Evolutionary conservation across 2,113 vertebrate species (phyloP), one percentile per base, ranked within the genome.

Genomic region (Leptosomus discolor): DNA sequence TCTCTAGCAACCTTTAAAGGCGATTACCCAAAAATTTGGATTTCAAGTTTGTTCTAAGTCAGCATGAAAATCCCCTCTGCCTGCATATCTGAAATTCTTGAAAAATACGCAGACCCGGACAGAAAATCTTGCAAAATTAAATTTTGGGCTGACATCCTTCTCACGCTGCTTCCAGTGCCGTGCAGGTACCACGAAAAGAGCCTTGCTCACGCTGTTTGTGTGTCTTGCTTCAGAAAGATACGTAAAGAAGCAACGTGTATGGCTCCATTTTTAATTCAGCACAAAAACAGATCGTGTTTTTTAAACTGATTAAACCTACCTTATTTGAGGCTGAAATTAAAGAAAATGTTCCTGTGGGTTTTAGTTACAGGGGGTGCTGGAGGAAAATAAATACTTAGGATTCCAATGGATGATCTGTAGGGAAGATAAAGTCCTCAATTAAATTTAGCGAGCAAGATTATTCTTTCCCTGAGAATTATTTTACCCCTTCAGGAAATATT

Each of bases 401-500:
- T 65, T 92, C 57, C 39, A 15, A 22, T 29, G 67, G 70, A 11
- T 61, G 63, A 51, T 96, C 60, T 77, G 11, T 34, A 57, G 60
- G 56, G 75, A 75, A 53, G 76, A 63, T 68, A 80, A 91, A 67
- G 43, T 22, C 16, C 37, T 86, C 57, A 67, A 39, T 92, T 93
- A 68, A 84, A 88, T 50, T 64, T 68, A 37, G 9, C 12, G 34
- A 90, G 54, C 34, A 18, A 71, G 23, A 36, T 37, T 76, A n/a
- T 39, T 88, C 34, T 46, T 90, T 88, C 18, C 30, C 32, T 67
- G 51, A 45, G 37, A 70, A 56, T 89, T 65, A 41, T 58, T 96
- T 81, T 70, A 32, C 15, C 65, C 43, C 73, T 85, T 45, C 39
- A 65, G 46, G 88, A 95, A 56, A 48, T 83, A 64, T 81, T 91